Percentiles rank a stretch among this genome's conserved stretches.
Evolutionary conservation across 2,113 vertebrate species (phyloP).

Genomic region (Cygnus buccinator): DNA sequence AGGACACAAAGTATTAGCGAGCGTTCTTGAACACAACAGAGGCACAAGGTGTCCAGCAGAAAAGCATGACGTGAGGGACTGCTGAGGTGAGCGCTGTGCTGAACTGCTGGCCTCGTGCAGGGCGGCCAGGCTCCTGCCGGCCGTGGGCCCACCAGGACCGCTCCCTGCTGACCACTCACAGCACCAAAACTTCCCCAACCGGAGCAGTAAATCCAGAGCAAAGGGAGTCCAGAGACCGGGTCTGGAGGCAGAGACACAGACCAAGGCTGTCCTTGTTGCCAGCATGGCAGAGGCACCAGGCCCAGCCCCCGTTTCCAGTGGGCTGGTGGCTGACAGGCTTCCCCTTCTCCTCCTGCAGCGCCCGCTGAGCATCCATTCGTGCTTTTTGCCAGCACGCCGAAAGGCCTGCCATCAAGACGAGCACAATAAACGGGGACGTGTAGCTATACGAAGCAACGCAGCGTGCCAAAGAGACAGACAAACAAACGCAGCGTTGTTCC

Average conservation of each 20-base stretch:
- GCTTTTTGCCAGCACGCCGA: background rate
- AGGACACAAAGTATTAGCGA: background rate
- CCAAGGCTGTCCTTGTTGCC: background rate
- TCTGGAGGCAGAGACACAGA: background rate
- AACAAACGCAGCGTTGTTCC: accelerated
- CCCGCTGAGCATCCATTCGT: background rate
- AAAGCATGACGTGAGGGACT: accelerated
- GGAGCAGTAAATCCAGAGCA: background rate
- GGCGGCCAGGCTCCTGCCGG: background rate
- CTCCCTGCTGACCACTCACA: accelerated
- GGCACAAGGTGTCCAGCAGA: accelerated
- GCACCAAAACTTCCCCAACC: background rate
- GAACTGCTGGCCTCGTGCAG: background rate
- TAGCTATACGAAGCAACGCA: background rate
- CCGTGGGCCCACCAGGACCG: accelerated
- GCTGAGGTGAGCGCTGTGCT: accelerated
- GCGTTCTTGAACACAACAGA: accelerated
- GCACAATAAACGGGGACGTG: background rate
- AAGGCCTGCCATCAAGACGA: background rate
- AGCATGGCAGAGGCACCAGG: background rate
- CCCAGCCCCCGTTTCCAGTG: background rate
- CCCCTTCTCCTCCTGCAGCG: background rate
- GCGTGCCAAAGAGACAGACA: background rate
- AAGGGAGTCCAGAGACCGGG: background rate
- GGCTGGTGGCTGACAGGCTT: background rate